Percentiles rank a stretch among this genome's conserved stretches.
Conservation (phyloP, 2,888 invertebrate species). For the Electrophaes corylata region DNA sequence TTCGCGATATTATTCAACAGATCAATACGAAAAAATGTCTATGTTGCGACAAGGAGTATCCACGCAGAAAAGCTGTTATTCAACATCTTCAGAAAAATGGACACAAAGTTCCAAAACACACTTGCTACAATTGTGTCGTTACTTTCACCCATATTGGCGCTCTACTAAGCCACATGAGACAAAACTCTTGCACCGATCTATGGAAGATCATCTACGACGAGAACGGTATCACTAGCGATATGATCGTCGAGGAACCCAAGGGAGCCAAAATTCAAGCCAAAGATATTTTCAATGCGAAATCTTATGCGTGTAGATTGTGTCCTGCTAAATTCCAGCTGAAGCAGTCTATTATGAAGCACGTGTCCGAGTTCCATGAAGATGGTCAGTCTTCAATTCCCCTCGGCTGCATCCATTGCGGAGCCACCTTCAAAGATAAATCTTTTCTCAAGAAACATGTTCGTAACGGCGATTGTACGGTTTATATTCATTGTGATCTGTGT, state of each 20-base stretch:
- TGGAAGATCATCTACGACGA: constrained; percentile 81
- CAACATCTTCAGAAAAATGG: constrained; percentile 83
- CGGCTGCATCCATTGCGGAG: constrained; percentile 74
- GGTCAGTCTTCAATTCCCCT: constrained; percentile 73
- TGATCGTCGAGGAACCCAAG: constrained; percentile 73
- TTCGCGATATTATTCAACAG: constrained; percentile 76
- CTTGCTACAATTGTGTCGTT: constrained; percentile 86
- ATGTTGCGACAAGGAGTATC: constrained; percentile 77
- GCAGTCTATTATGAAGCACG: constrained; percentile 81
- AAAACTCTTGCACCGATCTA: constrained; percentile 76
- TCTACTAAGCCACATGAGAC: constrained; percentile 79
- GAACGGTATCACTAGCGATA: constrained; percentile 77
- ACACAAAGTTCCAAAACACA: constrained; percentile 84
- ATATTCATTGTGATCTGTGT: constrained; percentile 82
- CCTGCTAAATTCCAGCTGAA: constrained; percentile 81
- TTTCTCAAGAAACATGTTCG: constrained; percentile 79
- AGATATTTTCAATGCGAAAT: constrained; percentile 79
- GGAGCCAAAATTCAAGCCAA: constrained; percentile 69
- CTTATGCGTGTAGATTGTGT: constrained; percentile 79
- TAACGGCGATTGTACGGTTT: constrained; percentile 84
- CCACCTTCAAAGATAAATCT: constrained; percentile 73
- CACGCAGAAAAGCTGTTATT: constrained; percentile 79
- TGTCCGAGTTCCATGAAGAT: constrained; percentile 78
- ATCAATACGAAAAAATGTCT: constrained; percentile 79
- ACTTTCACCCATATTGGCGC: constrained; percentile 83